A percentile compares a stretch with the other conserved stretches of the same genome.
Evolutionary conservation across 2,888 invertebrate genomes (phyloP).

Genomic region (Eupsilia transversa): DNA sequence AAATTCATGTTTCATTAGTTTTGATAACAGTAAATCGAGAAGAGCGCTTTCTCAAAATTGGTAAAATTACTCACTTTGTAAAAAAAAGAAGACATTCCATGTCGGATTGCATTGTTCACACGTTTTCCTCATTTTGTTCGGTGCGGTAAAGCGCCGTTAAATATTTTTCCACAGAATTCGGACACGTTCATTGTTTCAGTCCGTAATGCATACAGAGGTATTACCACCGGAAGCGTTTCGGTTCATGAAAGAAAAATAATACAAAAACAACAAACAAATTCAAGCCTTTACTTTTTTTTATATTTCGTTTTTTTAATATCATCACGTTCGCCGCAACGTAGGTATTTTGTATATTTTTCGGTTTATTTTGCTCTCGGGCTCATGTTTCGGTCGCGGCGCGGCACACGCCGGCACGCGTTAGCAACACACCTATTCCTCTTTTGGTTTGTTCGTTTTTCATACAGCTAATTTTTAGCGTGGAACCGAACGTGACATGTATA

Average conservation of each 20-base stretch:
- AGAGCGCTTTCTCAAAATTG: background rate
- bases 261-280: slow-evolving; percentile 48
- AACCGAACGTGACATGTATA: slow-evolving; percentile 20
- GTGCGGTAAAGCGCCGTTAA: slow-evolving; percentile 21
- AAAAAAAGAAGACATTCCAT: background rate
- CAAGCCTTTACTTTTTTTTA: slow-evolving; percentile 53
- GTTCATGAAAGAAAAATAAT: slow-evolving; percentile 51
- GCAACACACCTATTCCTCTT: slow-evolving; percentile 29
- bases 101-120: slow-evolving; percentile 24
- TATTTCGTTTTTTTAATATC: slow-evolving; percentile 65
- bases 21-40: background rate
- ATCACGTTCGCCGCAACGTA: slow-evolving; percentile 48
- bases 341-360: slow-evolving; percentile 47
- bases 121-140: slow-evolving; percentile 6
- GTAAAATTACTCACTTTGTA: background rate
- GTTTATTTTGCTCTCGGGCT: slow-evolving; percentile 26
- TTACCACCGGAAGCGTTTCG: slow-evolving; percentile 43
- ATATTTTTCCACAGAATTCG: slow-evolving; percentile 40
- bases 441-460: slow-evolving; percentile 24
- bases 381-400: slow-evolving; percentile 18
- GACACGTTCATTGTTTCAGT: slow-evolving; percentile 52
- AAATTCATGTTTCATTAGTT: background rate
- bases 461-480: slow-evolving; percentile 39
- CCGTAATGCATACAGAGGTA: slow-evolving; percentile 52
- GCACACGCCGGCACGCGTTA: background rate